Conservation (phyloP, 2,113 vertebrate genomes). For the Macroglossus sobrinus region DNA sequence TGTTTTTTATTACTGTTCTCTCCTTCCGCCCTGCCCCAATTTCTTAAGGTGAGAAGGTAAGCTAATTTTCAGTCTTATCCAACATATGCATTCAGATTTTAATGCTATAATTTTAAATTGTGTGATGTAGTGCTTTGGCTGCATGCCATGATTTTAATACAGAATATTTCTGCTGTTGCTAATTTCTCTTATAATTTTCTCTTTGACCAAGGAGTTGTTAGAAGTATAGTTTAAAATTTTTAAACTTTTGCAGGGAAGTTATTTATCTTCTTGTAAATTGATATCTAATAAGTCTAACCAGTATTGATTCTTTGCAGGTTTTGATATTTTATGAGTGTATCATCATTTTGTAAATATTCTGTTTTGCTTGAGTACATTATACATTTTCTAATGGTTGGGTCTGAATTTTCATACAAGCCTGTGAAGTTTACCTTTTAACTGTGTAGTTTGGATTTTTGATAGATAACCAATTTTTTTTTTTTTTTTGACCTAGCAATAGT, state of each 20-base stretch:
- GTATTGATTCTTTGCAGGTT: background rate
- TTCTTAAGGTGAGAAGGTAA: background rate
- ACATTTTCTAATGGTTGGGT: background rate
- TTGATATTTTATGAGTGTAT: background rate
- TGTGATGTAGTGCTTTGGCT: background rate
- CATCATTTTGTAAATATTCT: background rate
- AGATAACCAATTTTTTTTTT: background rate
- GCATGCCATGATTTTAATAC: background rate
- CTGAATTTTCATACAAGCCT: background rate
- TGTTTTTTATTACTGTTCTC: background rate
- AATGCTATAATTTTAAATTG: background rate
- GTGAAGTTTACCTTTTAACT: background rate
- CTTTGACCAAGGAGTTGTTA: background rate
- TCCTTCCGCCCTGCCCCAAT: background rate
- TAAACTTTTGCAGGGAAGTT: background rate
- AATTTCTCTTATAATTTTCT: background rate
- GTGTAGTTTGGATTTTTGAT: background rate
- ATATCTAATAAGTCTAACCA: background rate
- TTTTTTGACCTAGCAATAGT: background rate
- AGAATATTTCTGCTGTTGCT: background rate
- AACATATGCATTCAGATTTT: background rate
- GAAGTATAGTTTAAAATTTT: background rate
- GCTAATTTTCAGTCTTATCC: background rate
- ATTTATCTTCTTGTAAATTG: background rate
- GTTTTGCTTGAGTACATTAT: background rate